Percentiles rank a stretch among this genome's conserved stretches.
Evolutionary conservation across 2,888 invertebrate genomes (phyloP).

Genomic region (Melanostoma scalare): DNA sequence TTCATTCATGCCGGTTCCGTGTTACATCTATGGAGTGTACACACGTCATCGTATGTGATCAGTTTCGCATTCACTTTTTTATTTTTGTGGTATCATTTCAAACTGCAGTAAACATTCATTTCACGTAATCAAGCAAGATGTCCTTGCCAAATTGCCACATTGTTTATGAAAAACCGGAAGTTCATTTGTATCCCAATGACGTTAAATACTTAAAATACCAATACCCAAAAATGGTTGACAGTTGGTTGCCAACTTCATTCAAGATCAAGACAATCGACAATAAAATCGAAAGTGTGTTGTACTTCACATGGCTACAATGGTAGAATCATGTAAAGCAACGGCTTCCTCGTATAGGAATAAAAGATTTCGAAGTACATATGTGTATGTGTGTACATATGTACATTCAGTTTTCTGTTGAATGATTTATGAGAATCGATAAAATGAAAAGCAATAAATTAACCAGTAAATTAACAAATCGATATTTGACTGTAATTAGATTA

Average conservation of each 20-base stretch:
- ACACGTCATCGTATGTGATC: slow-evolving; percentile 7
- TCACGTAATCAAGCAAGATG: slow-evolving; percentile 15
- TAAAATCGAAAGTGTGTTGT: slow-evolving; percentile 13
- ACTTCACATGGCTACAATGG: not conserved
- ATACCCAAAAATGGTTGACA: too few relatives aligned
- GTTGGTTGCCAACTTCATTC: not conserved
- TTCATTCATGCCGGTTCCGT: slow-evolving; percentile 2
- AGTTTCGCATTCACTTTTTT: not conserved
- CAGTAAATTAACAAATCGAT: not conserved
- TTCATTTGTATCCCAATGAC: not conserved
- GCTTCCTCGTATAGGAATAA: not conserved
- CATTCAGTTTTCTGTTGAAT: not conserved
- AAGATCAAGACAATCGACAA: slow-evolving; percentile 3
- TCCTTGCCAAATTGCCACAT: slow-evolving; percentile 14
- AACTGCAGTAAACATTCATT: slow-evolving; percentile 5
- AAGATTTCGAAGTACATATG: too few relatives aligned
- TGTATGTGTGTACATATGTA: not conserved
- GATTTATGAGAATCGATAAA: not conserved
- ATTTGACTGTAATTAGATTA: not conserved
- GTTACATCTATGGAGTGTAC: not conserved
- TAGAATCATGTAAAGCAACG: not conserved
- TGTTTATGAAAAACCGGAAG: slow-evolving; percentile 5
- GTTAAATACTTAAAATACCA: not conserved
- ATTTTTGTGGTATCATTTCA: not conserved
- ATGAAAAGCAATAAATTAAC: not conserved